Conservation (phyloP, 2,888 invertebrate species). For the Apomyelois bistriatella region DNA sequence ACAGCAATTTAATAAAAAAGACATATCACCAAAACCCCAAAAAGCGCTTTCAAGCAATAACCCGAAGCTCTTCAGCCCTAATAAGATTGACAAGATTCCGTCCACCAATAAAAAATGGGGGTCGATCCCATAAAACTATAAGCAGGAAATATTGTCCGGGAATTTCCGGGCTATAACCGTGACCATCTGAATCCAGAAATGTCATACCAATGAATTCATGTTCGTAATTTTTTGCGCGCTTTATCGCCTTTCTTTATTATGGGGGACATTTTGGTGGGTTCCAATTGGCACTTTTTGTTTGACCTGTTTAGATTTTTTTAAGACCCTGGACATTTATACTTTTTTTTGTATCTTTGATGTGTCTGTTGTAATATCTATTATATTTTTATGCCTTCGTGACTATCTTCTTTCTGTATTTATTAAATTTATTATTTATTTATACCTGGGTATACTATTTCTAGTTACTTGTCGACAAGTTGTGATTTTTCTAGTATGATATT, state of each 20-base stretch:
- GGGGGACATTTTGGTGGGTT: conserved; percentile 54
- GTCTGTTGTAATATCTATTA: too few species aligned
- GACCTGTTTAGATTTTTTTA: background rate
- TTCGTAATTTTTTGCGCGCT: conserved; percentile 68
- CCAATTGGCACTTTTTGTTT: background rate
- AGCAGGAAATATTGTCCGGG: conserved; percentile 58
- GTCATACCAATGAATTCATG: conserved; percentile 80
- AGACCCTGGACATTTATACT: too few species aligned
- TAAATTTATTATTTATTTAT: too few species aligned
- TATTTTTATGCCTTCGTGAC: too few species aligned
- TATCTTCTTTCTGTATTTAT: too few species aligned
- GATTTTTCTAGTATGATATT: too few species aligned
- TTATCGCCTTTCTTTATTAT: conserved; percentile 77
- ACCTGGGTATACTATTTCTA: too few species aligned
- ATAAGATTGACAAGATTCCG: conserved; percentile 74
- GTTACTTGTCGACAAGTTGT: too few species aligned
- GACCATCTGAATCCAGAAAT: conserved; percentile 72
- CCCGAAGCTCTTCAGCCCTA: conserved; percentile 28
- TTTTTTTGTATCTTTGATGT: too few species aligned
- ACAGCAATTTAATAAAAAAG: conserved; percentile 2
- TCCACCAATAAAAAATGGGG: conserved; percentile 71
- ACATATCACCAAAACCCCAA: conserved; percentile 23
- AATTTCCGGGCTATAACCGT: conserved; percentile 52
- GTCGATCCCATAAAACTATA: conserved; percentile 75
- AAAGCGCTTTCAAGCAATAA: conserved; percentile 28